phyloP scores from a whole-genome alignment of 1,140 invertebrate species.

The Gryllus bimaculatus region DNA sequence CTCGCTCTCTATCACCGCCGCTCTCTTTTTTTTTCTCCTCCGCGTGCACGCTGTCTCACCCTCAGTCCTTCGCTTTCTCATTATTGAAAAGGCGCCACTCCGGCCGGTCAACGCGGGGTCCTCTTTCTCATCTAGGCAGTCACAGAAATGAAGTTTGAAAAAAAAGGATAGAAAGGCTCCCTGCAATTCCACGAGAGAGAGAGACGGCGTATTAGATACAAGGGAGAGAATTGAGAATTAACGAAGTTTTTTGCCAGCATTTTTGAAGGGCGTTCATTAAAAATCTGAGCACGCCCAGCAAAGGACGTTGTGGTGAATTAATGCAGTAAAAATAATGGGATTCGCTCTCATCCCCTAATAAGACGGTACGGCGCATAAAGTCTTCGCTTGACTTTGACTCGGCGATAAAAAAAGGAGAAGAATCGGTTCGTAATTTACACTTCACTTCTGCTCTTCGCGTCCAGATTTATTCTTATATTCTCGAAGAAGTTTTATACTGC shows the following conservation, averaged over 20 bases:
- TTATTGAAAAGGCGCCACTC: not conserved
- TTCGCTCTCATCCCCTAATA: not conserved
- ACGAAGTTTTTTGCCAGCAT: not conserved
- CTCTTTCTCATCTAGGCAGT: not conserved
- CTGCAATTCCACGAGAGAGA: not conserved
- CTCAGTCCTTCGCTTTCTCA: not conserved
- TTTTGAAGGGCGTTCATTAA: conserved; percentile 4
- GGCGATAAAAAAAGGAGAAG: not conserved
- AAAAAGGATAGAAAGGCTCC: not conserved
- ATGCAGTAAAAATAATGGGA: conserved; percentile 5
- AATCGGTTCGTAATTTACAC: not conserved
- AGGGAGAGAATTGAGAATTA: conserved; percentile 1
- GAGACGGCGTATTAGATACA: not conserved
- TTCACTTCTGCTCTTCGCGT: not conserved
- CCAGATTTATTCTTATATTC: conserved; percentile 2
- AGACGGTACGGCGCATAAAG: not conserved
- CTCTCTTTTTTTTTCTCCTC: not conserved
- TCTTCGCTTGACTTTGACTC: conserved; percentile 3
- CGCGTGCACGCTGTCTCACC: not conserved
- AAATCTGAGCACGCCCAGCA: not conserved
- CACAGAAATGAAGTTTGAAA: not conserved
- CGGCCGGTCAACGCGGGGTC: not conserved
- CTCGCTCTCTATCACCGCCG: not conserved
- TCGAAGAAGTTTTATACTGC: not conserved
- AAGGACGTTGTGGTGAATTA: not conserved